phyloP scores from a whole-genome alignment of 2,888 invertebrate species.

The Epirrhoe tristata region DNA sequence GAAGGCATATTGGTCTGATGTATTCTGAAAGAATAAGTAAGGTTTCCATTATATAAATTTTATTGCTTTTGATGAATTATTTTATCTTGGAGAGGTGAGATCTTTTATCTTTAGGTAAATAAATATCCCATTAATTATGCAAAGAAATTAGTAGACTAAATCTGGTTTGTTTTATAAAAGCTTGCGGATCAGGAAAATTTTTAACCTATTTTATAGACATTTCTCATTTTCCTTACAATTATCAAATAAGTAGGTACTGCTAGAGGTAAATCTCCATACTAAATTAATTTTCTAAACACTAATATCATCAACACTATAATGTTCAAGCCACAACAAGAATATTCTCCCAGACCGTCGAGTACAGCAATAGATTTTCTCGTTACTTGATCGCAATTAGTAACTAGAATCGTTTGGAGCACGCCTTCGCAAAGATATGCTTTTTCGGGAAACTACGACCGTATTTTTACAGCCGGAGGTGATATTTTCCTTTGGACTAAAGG shows the following conservation, averaged over 20 bases:
- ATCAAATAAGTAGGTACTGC: too few species aligned
- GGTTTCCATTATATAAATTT: background rate
- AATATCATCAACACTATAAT: background rate
- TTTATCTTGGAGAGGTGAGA: too few species aligned
- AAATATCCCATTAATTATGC: too few species aligned
- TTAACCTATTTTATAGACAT: too few species aligned
- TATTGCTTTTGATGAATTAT: background rate
- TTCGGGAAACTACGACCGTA: background rate
- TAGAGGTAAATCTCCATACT: too few species aligned
- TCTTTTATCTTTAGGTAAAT: too few species aligned
- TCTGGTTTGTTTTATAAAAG: too few species aligned
- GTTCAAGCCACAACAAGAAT: background rate
- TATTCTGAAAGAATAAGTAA: constrained; percentile 60
- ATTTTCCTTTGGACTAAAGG: background rate
- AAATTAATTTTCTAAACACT: too few species aligned
- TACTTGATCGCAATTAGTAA: constrained; percentile 45
- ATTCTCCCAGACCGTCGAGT: constrained; percentile 1
- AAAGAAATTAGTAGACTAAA: too few species aligned
- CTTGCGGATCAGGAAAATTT: too few species aligned
- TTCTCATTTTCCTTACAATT: too few species aligned
- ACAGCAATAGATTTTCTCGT: constrained; percentile 23
- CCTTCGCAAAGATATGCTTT: background rate
- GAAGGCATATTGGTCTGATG: constrained; percentile 76
- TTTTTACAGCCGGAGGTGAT: background rate
- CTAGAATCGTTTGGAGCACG: constrained; percentile 27